Evolutionary conservation across 2,888 invertebrate species (phyloP).

Genomic region (Perdita meconis): DNA sequence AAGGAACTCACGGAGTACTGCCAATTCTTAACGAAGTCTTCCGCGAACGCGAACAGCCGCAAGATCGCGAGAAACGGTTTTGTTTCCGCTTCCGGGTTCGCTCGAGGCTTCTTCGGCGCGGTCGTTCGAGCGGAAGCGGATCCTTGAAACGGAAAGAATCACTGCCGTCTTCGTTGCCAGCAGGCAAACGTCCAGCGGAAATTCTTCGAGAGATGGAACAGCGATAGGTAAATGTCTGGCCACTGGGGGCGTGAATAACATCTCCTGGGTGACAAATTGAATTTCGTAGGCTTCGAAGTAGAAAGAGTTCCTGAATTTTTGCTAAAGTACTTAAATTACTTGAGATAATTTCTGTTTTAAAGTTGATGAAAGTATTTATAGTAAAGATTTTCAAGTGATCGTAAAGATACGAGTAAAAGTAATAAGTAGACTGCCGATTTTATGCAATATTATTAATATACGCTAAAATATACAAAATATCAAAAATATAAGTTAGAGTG

Average conservation of each 20-base stretch:
- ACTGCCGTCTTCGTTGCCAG: slow-evolving; percentile 28
- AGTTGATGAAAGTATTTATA: too few species aligned
- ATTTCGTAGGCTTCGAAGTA: too few species aligned
- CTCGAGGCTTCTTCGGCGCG: not conserved
- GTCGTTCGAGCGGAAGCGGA: slow-evolving; percentile 30
- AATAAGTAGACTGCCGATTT: too few species aligned
- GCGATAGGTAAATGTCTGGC: not conserved
- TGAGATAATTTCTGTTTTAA: too few species aligned
- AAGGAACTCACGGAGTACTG: not conserved
- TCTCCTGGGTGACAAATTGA: slow-evolving; percentile 1
- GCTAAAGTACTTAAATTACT: too few species aligned
- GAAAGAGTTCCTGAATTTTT: too few species aligned
- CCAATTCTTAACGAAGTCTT: slow-evolving; percentile 48
- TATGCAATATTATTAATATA: too few species aligned
- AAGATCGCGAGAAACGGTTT: slow-evolving; percentile 8
- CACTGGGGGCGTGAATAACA: not conserved
- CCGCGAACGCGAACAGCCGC: slow-evolving; percentile 7
- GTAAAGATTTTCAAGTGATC: too few species aligned
- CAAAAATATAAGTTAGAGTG: too few species aligned
- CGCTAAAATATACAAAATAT: too few species aligned
- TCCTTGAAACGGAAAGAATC: slow-evolving; percentile 47
- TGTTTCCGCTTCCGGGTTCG: slow-evolving; percentile 20
- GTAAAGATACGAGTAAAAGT: too few species aligned
- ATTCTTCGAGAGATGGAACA: not conserved
- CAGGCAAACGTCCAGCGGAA: slow-evolving; percentile 38